phyloP scores from a whole-genome alignment of 2,797 vertebrate species.

The Tauraco hartlaubi region DNA sequence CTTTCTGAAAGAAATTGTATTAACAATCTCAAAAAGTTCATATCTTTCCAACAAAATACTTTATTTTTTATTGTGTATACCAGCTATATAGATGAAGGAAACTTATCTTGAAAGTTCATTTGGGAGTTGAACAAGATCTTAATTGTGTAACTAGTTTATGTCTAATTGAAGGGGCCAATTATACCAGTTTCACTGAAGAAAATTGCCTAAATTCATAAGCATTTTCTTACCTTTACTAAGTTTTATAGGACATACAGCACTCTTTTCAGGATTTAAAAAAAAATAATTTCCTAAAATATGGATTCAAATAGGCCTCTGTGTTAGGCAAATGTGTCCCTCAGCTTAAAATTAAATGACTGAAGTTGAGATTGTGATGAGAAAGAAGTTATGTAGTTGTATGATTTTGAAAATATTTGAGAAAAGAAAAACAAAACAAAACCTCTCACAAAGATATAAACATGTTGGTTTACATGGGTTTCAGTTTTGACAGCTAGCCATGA shows the following conservation, averaged over 20 bases:
- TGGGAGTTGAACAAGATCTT: neutral
- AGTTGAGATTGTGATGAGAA: neutral
- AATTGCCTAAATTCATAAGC: neutral
- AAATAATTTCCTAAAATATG: neutral
- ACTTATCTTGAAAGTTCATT: neutral
- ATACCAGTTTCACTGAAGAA: neutral
- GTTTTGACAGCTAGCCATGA: neutral
- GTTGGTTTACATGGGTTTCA: neutral
- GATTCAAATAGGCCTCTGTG: neutral
- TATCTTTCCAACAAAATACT: neutral
- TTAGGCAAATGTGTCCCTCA: neutral
- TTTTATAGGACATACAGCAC: neutral
- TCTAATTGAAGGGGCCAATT: neutral
- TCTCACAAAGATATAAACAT: neutral
- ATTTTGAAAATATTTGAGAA: neutral
- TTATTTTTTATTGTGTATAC: neutral
- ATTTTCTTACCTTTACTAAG: neutral
- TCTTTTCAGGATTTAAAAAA: neutral
- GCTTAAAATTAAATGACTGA: neutral
- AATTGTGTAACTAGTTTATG: neutral
- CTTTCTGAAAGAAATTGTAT: neutral
- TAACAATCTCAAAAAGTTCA: neutral
- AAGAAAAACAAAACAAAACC: neutral
- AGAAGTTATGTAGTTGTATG: neutral
- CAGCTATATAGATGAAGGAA: neutral